Evolutionary conservation across 2,888 invertebrate species (phyloP), one percentile per base, ranked within the genome.

Genomic region (Calliscelio sp.): DNA sequence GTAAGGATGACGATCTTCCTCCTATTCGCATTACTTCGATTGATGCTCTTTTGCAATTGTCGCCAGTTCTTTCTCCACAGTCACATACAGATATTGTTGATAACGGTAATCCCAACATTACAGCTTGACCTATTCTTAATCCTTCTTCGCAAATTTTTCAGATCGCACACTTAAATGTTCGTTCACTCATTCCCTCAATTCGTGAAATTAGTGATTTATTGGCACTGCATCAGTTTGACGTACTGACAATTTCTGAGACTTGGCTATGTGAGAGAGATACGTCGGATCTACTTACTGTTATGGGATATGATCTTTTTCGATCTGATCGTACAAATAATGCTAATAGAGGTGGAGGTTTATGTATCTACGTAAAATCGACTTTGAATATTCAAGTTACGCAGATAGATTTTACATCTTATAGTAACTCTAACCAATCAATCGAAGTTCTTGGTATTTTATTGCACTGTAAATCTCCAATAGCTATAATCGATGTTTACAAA

Each of bases 81-180:
- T 10, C 32, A 28, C 28, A 28, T 28, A 4, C 28, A 28, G 4
- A 4, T 28, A 28, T 28, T 28, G 28, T 6, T 28, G 8, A 28
- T 28, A 28, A 28, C n/a, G n/a, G n/a, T n/a, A n/a, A 28, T 28
- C 28, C 8, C 8, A 28, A 28, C 8, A 4, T 8, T 28, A 28
- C 28, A 44, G 18, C 18, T 8, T 44, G 44, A 44, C 44, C 5
- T 44, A 14, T 14, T 11, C 44, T 44, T 16, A 16, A 44, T 44
- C 44, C 44, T 44, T 5, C 44, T 14, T 44, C 44, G 18, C 18
- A 14, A n/a, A n/a, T n/a, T n/a, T n/a, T n/a, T n/a, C n/a, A n/a
- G n/a, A n/a, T 53, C 24, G 53, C 24, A 2, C 53, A 53, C n/a
- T 18, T 53, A n/a, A 53, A 53, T 53, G 25, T 24, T 10, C 22